Percentiles rank a stretch among this genome's conserved stretches.
phyloP scores from a whole-genome alignment of 2,888 invertebrate species.

The Drosophila subsilvestris region DNA sequence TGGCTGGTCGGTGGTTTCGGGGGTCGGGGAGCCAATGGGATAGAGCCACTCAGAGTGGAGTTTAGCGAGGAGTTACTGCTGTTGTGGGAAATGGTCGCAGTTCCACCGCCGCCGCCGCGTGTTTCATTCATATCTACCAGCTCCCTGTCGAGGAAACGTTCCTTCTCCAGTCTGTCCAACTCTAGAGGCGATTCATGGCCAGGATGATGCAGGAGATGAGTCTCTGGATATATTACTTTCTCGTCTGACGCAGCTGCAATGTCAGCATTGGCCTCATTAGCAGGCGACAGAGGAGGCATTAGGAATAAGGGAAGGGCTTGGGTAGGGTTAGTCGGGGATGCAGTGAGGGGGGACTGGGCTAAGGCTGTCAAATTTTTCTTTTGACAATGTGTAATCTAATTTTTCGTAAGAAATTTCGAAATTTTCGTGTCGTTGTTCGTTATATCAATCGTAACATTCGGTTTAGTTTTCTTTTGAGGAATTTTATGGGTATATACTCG shows the following conservation, averaged over 20 bases:
- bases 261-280: slow-evolving; percentile 59
- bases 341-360: slow-evolving; percentile 8
- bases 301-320: slow-evolving; percentile 6
- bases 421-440: slow-evolving; percentile 34
- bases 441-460: slow-evolving; percentile 24
- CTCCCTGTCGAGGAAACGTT: slow-evolving; percentile 78
- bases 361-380: slow-evolving; percentile 30
- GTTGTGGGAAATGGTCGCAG: slow-evolving; percentile 35
- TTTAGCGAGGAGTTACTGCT: slow-evolving; percentile 71
- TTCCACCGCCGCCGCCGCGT: slow-evolving; percentile 31
- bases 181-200: slow-evolving; percentile 45
- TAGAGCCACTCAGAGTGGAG: slow-evolving; percentile 52
- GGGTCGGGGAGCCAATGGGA: slow-evolving; percentile 54
- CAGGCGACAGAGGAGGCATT: slow-evolving; percentile 71
- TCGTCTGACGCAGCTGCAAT: slow-evolving; percentile 56
- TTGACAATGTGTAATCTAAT: slow-evolving; percentile 37
- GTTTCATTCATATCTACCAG: slow-evolving; percentile 75
- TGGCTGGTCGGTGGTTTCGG: slow-evolving; percentile 81
- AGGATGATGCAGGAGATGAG: slow-evolving; percentile 4
- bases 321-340: neutral
- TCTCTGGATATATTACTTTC: neutral
- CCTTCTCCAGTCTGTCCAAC: slow-evolving; percentile 45
- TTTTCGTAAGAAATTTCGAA: slow-evolving; percentile 26
- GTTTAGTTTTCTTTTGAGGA: slow-evolving; percentile 33
- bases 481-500: slow-evolving; percentile 23